Evolutionary conservation across 37 sponge, comb jelly and placozoan species (phyloP), one percentile per base, ranked within the genome.

Genomic region (Dysidea cf. avara): DNA sequence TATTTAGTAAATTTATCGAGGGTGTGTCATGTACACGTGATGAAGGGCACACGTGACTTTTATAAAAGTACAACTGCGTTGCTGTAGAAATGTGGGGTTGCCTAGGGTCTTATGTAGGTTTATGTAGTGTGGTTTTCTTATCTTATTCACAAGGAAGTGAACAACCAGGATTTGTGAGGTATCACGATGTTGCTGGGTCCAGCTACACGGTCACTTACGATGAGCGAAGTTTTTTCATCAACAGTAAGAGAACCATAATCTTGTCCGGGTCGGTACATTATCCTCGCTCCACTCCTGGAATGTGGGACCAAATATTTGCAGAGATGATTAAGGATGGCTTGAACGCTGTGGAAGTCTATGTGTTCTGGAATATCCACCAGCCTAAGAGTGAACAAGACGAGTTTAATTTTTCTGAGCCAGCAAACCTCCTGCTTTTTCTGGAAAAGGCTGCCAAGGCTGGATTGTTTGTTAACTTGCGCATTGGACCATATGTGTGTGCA

Each of bases 351-450:
- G 43, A 83, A 56, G 57, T 70, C 2, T 83, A 83, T 63, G 63
- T 75, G 0, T 83, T 76, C 55, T 83, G 84, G 84, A 83, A 77
- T 35, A 12, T 83, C 3, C 84, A 83, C 63, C 70, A 83, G 71
- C 46, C 33, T 4, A 24, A 53, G 39, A 31, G 49, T 22, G 84
- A 77, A 7, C 56, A 76, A 37, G 17, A 20, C n/a, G n/a, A n/a
- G 39, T 83, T 68, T 53, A 48, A 76, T 43, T 69, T 83, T 53
- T 40, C 46, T 32, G 77, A 71, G 9, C 37, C 28, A 22, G 56
- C 54, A 0, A 68, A 83, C 40, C 28, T 56, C 43, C 55, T 35
- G 9, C 36, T 18, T 17, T 83, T 83, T 63, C 4, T 83, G 6
- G 71, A 83, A 53, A 20, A 54, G 29, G 84, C 84, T 25, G 71